Conservation (phyloP, 1,140 invertebrate species). For the Calephelis virginiensis region DNA sequence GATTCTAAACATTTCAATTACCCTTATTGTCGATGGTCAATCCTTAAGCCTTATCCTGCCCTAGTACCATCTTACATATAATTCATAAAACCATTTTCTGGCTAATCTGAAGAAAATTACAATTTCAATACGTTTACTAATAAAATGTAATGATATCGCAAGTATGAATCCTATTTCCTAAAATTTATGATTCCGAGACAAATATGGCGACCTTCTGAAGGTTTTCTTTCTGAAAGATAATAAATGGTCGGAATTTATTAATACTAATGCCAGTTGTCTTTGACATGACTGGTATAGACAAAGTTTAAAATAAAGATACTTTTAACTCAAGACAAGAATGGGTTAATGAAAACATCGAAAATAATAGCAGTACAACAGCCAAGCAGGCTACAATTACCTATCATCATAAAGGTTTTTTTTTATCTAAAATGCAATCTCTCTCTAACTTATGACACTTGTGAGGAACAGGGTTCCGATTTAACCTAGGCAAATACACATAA, state of each 20-base stretch:
- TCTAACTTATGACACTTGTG: slow-evolving; percentile 10
- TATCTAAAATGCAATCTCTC: slow-evolving; percentile 1
- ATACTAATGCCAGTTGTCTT: slow-evolving; percentile 3
- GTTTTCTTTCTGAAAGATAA: neutral
- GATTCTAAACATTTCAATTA: neutral
- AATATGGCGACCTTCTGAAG: neutral
- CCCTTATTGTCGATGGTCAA: slow-evolving; percentile 1
- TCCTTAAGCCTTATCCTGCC: neutral
- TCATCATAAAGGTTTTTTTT: neutral
- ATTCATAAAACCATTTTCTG: neutral
- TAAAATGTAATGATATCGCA: neutral
- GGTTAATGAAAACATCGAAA: neutral
- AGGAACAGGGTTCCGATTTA: slow-evolving; percentile 1
- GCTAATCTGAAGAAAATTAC: neutral
- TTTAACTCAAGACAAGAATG: neutral
- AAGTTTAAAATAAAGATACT: neutral
- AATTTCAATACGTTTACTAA: neutral
- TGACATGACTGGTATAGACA: neutral
- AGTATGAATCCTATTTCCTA: neutral
- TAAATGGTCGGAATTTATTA: neutral
- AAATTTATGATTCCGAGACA: neutral
- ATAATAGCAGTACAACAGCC: neutral
- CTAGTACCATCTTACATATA: too few species aligned
- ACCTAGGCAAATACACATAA: slow-evolving; percentile 1
- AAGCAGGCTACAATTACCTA: slow-evolving; percentile 9